phyloP scores from a whole-genome alignment of 2,888 invertebrate genomes.

The Priocnemis perturbator region DNA sequence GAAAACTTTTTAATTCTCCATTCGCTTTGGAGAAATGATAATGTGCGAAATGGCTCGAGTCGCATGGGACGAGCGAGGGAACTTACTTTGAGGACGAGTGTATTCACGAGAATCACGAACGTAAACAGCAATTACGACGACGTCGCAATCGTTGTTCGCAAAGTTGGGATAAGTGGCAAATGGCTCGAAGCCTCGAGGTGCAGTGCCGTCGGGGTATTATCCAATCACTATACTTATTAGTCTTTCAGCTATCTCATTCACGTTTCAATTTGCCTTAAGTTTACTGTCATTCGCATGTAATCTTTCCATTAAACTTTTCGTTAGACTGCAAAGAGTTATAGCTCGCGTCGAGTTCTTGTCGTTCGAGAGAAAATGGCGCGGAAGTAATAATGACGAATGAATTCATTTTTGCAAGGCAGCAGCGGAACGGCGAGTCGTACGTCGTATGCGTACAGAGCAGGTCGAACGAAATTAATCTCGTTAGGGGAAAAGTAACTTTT shows the following conservation, averaged over 20 bases:
- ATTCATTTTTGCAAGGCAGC: slow-evolving; percentile 30
- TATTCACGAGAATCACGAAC: slow-evolving; percentile 40
- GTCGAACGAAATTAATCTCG: too few species aligned
- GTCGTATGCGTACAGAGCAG: too few species aligned
- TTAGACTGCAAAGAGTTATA: slow-evolving; percentile 20
- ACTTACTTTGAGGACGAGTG: slow-evolving; percentile 28
- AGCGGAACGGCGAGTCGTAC: too few species aligned
- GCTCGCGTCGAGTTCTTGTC: background rate
- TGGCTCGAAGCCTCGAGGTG: slow-evolving; percentile 31
- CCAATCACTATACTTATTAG: slow-evolving; percentile 56
- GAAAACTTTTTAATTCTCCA: slow-evolving; percentile 8
- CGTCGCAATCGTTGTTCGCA: slow-evolving; percentile 33
- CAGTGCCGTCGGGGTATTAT: slow-evolving; percentile 43
- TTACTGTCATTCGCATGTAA: slow-evolving; percentile 50
- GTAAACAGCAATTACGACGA: slow-evolving; percentile 46
- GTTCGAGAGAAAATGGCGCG: background rate
- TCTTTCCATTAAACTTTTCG: slow-evolving; percentile 63
- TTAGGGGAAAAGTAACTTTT: too few species aligned
- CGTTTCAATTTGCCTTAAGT: slow-evolving; percentile 62
- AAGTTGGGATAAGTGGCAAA: slow-evolving; percentile 47
- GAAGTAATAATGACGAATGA: slow-evolving; percentile 42
- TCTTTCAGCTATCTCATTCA: slow-evolving; percentile 59
- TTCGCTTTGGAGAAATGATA: slow-evolving; percentile 17
- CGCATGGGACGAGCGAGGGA: slow-evolving; percentile 2
- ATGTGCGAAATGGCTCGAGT: slow-evolving; percentile 10